A percentile compares a stretch with the other conserved stretches of the same genome.
Conservation (phyloP, 1,140 invertebrate species). For the Drosophila novamexicana region DNA sequence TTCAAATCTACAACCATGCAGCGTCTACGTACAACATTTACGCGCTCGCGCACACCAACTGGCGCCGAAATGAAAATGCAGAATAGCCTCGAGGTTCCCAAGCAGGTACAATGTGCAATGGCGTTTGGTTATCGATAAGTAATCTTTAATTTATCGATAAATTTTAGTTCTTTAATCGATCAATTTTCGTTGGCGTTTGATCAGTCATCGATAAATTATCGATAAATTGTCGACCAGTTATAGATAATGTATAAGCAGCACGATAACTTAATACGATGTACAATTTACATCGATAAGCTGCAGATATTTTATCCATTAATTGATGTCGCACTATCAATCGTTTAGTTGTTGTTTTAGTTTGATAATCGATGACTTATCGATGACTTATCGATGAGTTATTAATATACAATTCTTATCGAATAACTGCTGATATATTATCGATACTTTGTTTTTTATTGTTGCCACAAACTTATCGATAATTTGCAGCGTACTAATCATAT, state of each 20-base stretch:
- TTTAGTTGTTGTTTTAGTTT: background rate
- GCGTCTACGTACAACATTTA: conserved; percentile 93
- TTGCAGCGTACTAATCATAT: conserved; percentile 2
- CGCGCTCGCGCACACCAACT: conserved; percentile 93
- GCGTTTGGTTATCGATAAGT: conserved; percentile 6
- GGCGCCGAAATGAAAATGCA: conserved; percentile 95
- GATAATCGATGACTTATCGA: too few relatives aligned
- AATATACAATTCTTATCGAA: too few relatives aligned
- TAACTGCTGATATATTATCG: background rate
- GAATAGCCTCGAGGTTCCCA: conserved; percentile 94
- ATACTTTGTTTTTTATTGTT: conserved; percentile 5
- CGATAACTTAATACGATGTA: background rate
- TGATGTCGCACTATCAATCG: background rate
- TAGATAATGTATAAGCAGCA: background rate
- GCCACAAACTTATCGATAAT: background rate
- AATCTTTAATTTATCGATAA: background rate
- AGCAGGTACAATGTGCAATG: conserved; percentile 87
- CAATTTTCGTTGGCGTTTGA: background rate
- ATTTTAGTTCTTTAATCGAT: background rate
- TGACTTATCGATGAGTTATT: too few relatives aligned
- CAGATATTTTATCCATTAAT: background rate
- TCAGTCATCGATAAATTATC: background rate
- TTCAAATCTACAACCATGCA: conserved; percentile 86
- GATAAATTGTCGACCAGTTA: background rate
- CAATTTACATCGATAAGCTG: background rate